Evolutionary conservation across 2,113 vertebrate species (phyloP).

Genomic region (Alosa alosa): DNA sequence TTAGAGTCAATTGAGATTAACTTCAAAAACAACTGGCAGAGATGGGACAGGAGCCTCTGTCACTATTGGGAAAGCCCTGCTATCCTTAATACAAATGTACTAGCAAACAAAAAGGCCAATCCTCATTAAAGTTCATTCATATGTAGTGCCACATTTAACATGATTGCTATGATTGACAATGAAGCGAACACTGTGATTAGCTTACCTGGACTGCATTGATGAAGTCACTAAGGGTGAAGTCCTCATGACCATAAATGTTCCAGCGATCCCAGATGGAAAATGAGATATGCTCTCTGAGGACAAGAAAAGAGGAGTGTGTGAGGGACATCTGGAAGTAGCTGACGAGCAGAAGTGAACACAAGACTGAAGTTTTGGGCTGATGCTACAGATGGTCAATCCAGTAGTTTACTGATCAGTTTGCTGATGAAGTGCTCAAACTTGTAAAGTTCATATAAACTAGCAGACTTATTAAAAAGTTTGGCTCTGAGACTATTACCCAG

Average conservation of each 20-base stretch:
- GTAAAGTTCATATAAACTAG: too few relatives aligned
- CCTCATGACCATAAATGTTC: slow-evolving; percentile 87
- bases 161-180: too few relatives aligned
- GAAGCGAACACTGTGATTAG: background rate
- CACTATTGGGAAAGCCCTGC: background rate
- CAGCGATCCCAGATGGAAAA: slow-evolving; percentile 99
- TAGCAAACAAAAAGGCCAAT: background rate
- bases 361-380: background rate
- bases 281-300: slow-evolving; percentile 84
- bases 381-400: background rate
- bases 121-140: background rate
- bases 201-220: slow-evolving; percentile 93
- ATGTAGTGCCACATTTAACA: background rate
- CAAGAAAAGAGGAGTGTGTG: background rate
- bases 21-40: background rate
- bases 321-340: background rate
- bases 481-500: too few relatives aligned
- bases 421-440: background rate
- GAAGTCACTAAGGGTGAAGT: slow-evolving; percentile 95
- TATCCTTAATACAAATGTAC: background rate
- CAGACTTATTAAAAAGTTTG: too few relatives aligned
- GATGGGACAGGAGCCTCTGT: background rate
- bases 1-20: too few relatives aligned
- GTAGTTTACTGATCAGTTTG: too few relatives aligned
- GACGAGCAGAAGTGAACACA: background rate